Evolutionary conservation across 2,797 vertebrate species (phyloP), one percentile per base, ranked within the genome.

Genomic region (Molossus alvarezi): DNA sequence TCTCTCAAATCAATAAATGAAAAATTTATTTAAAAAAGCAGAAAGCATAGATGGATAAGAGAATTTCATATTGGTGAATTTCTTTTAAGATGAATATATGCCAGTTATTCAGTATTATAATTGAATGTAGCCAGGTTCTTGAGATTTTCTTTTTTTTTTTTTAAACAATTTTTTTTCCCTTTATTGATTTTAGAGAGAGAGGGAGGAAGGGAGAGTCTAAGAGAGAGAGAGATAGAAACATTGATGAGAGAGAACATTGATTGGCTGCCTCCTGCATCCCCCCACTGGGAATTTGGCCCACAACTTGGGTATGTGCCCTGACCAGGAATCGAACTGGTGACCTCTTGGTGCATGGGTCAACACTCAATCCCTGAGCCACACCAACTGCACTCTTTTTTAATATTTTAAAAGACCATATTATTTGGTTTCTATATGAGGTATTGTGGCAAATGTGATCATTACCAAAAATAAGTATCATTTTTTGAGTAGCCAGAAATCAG

Each of bases 391-490:
- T 45, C 41, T 45, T 45, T 45, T 45, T 45, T 45, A 15, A 29
- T 84, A 45, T 77, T 95, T 90, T 58, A 72, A 85, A 76, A 91
- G 72, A 58, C 6, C 9, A 25, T 2, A 67, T 0, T 75, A 33
- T 88, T 94, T 94, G 94, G 53, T 81, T 95, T 92, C 15, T 82
- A 6, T 85, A 53, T 88, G 55, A 69, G 20, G 8, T 69, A 37
- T 72, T 79, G 5, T 77, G 73, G 60, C 80, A 62, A 96, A 88
- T 72, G 18, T 55, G 25, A 91, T 82, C 18, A 53, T 88, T 72
- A 87, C 14, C 3, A 55, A 86, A 92, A 95, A 29, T 33, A 79
- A 57, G 33, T 20, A 33, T 12, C 41, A 82, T 88, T 92, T 80
- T 79, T 67, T 85, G 11, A 77, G 45, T 95, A 72, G 9, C 37